Evolutionary conservation across 2,113 vertebrate species (phyloP), one percentile per base, ranked within the genome.

Genomic region (Saccopteryx bilineata): DNA sequence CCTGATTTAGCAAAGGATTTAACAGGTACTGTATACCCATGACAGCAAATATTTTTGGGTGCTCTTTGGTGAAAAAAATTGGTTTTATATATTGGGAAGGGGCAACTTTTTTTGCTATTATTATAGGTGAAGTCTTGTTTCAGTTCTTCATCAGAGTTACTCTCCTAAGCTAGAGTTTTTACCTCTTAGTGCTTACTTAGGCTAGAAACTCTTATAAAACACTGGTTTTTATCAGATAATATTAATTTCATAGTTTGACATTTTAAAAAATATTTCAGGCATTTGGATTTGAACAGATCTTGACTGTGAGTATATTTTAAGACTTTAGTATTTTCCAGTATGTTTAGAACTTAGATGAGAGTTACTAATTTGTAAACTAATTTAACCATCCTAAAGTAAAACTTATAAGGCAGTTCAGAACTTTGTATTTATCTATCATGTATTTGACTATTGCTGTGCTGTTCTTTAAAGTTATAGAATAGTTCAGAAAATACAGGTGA

Each of bases 1-100:
- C 99, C 99, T 0, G 99, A 99, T 98, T 97, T 99, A 97, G 99
- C 99, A 93, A 99, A 99, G 98, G 99, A 99, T 97, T 99, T 99
- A 97, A 99, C 99, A 98, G 99, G 99, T 99, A 98, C 83, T 66
- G 9, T 92, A 75, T 74, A n/a, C 4, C 68, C 15, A 5, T 56
- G 66, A 87, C 19, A 94, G 14, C 82, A 96, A 54, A 87, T 61
- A 82, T 81, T 68, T 48, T 9, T 93, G 52, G 6, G 39, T 96
- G 28, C 1, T 89, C 3, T 84, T 82, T 33, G 76, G 11, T 89
- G 50, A 2, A 63, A 71, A 69, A 72, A 75, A 46, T 46, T 2
- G 5, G 19, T 82, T 88, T 87, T 46, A n/a, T 61, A 4, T 66
- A 26, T 58, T 39, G 65, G 7, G 39, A 14, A 9, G 33, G 5